These are phyloP conservation scores for Galerucella calmariensis DNA, from an alignment of 2,888 invertebrate genomes.

Conservation along the genomic window DNA sequence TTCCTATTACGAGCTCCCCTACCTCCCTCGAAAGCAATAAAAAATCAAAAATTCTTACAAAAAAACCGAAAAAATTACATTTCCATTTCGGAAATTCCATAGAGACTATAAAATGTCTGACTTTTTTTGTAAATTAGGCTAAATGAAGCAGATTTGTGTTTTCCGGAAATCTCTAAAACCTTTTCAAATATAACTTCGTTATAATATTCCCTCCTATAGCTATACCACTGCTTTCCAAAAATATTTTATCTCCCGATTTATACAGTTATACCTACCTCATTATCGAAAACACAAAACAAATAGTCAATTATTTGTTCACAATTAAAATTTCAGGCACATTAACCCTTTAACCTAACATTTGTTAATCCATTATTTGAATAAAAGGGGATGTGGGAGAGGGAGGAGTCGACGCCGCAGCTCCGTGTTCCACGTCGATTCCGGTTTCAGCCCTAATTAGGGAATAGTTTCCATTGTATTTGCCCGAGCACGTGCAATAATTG, in stretches of 20 bases:
- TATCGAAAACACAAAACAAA: conserved; percentile 58
- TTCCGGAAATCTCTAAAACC: too few relatives aligned
- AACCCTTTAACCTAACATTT: conserved; percentile 63
- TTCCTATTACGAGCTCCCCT: too few relatives aligned
- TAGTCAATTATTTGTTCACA: conserved; percentile 64
- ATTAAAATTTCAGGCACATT: conserved; percentile 67
- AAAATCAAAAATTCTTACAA: too few relatives aligned
- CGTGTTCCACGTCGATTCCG: not conserved
- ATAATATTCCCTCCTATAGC: not conserved
- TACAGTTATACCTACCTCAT: conserved; percentile 43
- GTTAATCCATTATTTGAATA: conserved; percentile 59
- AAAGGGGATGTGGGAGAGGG: conserved; percentile 15
- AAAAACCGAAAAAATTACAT: too few relatives aligned
- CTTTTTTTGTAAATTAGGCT: too few relatives aligned
- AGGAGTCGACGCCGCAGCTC: conserved; percentile 8
- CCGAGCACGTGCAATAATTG: conserved; percentile 29
- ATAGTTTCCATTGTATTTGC: conserved; percentile 34
- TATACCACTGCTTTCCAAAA: conserved; percentile 32
- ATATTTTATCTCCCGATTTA: conserved; percentile 14
- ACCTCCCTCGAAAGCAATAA: too few relatives aligned
- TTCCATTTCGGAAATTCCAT: too few relatives aligned
- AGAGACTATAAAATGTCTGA: too few relatives aligned
- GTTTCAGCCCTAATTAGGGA: conserved; percentile 30
- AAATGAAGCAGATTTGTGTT: too few relatives aligned
- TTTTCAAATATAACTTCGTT: not conserved